These are phyloP conservation scores for Ganaspis sp. DNA, from an alignment of 1,140 invertebrate species.

Conservation along the genomic window DNA sequence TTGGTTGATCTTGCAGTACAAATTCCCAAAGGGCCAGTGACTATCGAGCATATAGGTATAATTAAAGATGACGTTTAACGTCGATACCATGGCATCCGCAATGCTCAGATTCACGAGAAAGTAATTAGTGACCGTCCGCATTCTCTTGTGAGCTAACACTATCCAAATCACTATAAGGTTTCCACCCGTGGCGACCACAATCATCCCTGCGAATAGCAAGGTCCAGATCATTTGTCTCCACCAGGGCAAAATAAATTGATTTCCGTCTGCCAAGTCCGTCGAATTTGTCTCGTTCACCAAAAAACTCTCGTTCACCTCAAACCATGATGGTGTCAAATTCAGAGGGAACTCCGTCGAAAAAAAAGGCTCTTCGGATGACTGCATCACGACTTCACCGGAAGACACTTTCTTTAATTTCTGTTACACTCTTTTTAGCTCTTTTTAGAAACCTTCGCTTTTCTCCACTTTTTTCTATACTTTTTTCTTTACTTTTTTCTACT, in stretches of 20 bases:
- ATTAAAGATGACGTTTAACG: constrained; percentile 95
- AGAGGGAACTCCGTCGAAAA: constrained; percentile 4
- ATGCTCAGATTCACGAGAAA: constrained; percentile 96
- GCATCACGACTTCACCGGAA: constrained; percentile 18
- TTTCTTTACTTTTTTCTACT: no score
- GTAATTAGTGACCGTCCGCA: constrained; percentile 97
- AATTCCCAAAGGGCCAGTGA: constrained; percentile 94
- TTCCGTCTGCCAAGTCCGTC: constrained; percentile 60
- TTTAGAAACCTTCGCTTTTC: no score
- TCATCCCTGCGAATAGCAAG: constrained; percentile 89
- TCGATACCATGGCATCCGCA: constrained; percentile 94
- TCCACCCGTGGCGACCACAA: constrained; percentile 92
- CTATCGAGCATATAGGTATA: constrained; percentile 94
- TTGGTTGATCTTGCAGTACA: constrained; percentile 96
- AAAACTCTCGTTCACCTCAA: constrained; percentile 7
- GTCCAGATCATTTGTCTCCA: constrained; percentile 92
- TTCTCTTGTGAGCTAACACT: constrained; percentile 91
- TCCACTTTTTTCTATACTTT: no score
- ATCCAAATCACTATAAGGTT: constrained; percentile 98
- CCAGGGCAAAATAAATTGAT: constrained; percentile 85
- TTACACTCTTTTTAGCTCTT: no score
- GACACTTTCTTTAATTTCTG: background rate
- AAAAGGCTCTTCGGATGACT: constrained; percentile 3
- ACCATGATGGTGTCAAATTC: constrained; percentile 20
- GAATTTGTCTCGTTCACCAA: constrained; percentile 54